Percentiles rank a stretch among this genome's conserved stretches.
phyloP scores from a whole-genome alignment of 2,888 invertebrate species.

The Ormyrus pomaceus region DNA sequence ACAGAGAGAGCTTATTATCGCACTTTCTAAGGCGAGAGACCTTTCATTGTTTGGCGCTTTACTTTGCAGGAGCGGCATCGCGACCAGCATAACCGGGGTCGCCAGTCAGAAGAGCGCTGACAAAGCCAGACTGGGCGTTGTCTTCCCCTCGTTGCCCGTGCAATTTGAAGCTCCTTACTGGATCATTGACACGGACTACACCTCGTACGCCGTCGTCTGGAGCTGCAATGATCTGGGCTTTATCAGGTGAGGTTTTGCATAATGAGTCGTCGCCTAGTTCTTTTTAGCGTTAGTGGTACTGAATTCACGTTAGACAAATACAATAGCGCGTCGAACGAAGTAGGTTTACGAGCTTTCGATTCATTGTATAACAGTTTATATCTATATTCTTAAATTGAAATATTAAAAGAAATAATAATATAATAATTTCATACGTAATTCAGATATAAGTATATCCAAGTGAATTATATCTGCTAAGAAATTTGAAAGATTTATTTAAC shows the following conservation, averaged over 20 bases:
- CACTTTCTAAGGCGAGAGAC: neutral
- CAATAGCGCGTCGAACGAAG: too few species aligned
- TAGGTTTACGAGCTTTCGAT: too few species aligned
- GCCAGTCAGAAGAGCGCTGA: conserved; percentile 66
- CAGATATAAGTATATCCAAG: too few species aligned
- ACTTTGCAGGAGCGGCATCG: conserved; percentile 77
- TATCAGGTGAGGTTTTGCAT: conserved; percentile 72
- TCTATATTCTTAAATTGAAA: neutral
- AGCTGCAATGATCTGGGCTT: conserved; percentile 79
- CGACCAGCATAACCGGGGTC: conserved; percentile 78
- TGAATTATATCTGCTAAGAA: too few species aligned
- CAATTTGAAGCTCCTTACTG: conserved; percentile 79
- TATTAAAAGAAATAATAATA: neutral
- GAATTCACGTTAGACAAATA: too few species aligned
- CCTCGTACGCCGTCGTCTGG: conserved; percentile 80
- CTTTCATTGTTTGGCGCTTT: neutral
- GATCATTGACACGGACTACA: conserved; percentile 82
- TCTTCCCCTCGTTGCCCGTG: conserved; percentile 81
- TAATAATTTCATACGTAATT: neutral
- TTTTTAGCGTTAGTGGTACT: too few species aligned
- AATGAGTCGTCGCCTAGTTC: neutral
- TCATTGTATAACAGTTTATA: neutral
- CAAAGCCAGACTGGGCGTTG: conserved; percentile 80
- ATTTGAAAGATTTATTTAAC: too few species aligned
- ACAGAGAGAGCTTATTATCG: neutral